Evolutionary conservation across 2,113 vertebrate genomes (phyloP).

Genomic region (Eolophus roseicapilla): DNA sequence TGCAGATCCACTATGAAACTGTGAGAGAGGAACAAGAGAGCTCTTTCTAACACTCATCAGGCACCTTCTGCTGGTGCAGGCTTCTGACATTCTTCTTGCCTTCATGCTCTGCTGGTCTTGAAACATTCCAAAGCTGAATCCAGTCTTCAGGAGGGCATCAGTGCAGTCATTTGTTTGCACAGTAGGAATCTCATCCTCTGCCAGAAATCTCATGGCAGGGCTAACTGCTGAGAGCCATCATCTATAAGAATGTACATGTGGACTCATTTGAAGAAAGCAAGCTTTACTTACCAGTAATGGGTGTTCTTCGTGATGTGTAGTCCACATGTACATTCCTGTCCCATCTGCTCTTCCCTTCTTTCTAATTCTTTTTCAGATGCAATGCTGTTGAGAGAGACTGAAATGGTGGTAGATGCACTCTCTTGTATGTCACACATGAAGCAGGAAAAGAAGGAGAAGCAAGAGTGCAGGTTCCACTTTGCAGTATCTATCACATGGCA

Average conservation of each 20-base stretch:
- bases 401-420: slow-evolving; percentile 68
- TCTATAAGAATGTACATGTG: slow-evolving; percentile 58
- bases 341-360: slow-evolving; percentile 65
- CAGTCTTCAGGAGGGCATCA: background rate
- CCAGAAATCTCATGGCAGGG: background rate
- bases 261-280: slow-evolving; percentile 34
- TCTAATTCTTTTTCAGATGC: slow-evolving; percentile 71
- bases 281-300: background rate
- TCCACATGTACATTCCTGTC: slow-evolving; percentile 60
- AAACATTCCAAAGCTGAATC: background rate
- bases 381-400: slow-evolving; percentile 66
- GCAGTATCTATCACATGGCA: slow-evolving; percentile 56
- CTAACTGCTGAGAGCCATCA: background rate
- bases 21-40: background rate
- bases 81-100: background rate
- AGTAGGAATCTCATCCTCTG: slow-evolving; percentile 17
- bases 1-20: accelerated
- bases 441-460: slow-evolving; percentile 59
- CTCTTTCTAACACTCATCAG: background rate
- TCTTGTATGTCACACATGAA: slow-evolving; percentile 66
- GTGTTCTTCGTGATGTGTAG: background rate
- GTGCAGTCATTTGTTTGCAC: background rate
- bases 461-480: slow-evolving; percentile 45
- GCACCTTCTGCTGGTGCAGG: background rate
- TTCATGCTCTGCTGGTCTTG: background rate